phyloP scores from a whole-genome alignment of 2,797 vertebrate genomes.

The Vireo griseus region DNA sequence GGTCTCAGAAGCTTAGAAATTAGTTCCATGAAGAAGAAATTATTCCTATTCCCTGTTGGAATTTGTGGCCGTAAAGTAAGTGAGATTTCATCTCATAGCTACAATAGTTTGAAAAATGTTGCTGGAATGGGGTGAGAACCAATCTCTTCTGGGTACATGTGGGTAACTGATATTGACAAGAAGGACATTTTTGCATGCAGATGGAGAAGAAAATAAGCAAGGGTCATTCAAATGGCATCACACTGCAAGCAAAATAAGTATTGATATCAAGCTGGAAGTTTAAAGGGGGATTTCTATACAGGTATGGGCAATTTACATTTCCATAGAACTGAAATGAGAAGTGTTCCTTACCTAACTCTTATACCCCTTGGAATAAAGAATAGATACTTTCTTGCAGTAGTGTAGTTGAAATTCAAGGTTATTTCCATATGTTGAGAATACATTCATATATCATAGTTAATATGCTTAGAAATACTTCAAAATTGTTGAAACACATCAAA shows the following conservation, averaged over 20 bases:
- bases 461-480: neutral
- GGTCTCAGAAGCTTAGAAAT: neutral
- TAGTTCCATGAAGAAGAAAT: neutral
- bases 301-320: neutral
- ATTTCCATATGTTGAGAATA: neutral
- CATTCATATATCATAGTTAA: neutral
- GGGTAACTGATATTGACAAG: neutral
- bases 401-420: neutral
- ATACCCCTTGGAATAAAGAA: neutral
- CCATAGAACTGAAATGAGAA: neutral
- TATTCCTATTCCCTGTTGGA: neutral
- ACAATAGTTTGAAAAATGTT: conserved; percentile 3
- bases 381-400: neutral
- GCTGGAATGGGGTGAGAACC: neutral
- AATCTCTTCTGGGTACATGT: neutral
- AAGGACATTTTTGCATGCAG: neutral
- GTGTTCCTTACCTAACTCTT: neutral
- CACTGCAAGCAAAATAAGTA: neutral
- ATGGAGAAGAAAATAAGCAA: neutral
- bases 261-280: neutral
- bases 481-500: neutral
- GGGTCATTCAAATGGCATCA: neutral
- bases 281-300: neutral
- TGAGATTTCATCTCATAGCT: neutral
- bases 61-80: conserved; percentile 5